Evolutionary conservation across 1,140 invertebrate species (phyloP).

Genomic region (Drosophila eugracilis): DNA sequence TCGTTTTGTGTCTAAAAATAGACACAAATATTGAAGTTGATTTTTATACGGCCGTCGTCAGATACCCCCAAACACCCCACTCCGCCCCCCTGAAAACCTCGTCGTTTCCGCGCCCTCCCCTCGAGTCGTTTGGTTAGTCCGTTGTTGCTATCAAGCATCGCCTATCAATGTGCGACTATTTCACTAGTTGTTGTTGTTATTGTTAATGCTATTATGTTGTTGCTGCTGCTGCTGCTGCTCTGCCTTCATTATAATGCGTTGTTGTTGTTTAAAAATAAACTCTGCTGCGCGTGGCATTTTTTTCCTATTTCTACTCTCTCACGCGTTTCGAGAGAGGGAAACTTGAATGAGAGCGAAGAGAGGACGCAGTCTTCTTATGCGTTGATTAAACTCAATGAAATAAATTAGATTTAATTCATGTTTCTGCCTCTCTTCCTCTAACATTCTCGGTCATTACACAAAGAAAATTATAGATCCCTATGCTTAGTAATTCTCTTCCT

Average conservation of each 20-base stretch:
- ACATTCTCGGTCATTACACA: background rate
- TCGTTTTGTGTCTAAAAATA: conserved; percentile 80
- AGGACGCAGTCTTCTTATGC: conserved; percentile 21
- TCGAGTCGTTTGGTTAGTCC: conserved; percentile 15
- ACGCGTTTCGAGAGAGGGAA: background rate
- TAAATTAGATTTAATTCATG: conserved; percentile 76
- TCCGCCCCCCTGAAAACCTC: background rate
- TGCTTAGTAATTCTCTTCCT: too few relatives aligned
- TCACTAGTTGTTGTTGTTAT: conserved; percentile 37
- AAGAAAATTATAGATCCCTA: background rate
- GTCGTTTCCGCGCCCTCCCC: conserved; percentile 17
- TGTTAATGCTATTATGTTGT: conserved; percentile 47
- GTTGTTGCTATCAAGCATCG: conserved; percentile 75
- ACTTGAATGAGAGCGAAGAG: background rate
- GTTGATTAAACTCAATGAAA: conserved; percentile 72
- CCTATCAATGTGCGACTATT: conserved; percentile 78
- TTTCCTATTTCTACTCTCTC: conserved; percentile 37
- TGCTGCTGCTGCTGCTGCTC: too few relatives aligned
- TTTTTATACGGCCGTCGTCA: conserved; percentile 68
- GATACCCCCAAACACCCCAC: background rate
- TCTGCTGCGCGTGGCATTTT: conserved; percentile 77
- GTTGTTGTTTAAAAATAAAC: conserved; percentile 82
- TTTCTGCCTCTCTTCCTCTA: conserved; percentile 15
- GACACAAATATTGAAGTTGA: conserved; percentile 83
- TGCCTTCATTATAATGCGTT: conserved; percentile 78